phyloP scores from a whole-genome alignment of 2,888 invertebrate genomes.

The Apotomis capreana region DNA sequence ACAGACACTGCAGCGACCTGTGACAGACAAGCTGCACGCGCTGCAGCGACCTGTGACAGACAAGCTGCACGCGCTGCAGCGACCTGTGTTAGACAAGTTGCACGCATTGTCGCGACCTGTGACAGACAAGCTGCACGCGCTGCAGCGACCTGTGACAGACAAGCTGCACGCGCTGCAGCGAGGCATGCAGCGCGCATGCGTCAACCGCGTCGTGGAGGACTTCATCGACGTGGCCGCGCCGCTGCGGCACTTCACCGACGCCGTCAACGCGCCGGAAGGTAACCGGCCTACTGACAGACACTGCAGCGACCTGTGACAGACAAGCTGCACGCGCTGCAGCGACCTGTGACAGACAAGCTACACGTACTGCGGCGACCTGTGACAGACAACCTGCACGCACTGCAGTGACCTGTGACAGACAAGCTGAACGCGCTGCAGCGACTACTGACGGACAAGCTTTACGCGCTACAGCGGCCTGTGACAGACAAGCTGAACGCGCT shows the following conservation, averaged over 20 bases:
- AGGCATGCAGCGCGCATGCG: no score
- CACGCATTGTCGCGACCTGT: conserved; percentile 90
- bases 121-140: conserved; percentile 92
- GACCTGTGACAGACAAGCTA: no score
- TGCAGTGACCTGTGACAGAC: conserved; percentile 84
- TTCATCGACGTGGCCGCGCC: no score
- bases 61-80: conserved; percentile 89
- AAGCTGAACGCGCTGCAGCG: conserved; percentile 93
- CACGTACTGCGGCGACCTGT: conserved; percentile 59
- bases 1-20: conserved; percentile 97
- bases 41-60: conserved; percentile 74
- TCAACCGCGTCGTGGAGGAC: no score
- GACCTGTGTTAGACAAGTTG: conserved; percentile 92
- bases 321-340: conserved; percentile 81
- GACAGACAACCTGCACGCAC: conserved; percentile 91
- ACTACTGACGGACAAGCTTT: no score
- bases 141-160: conserved; percentile 97
- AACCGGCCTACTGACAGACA: no score
- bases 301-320: conserved; percentile 97
- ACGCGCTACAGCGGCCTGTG: conserved; percentile 59
- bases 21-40: conserved; percentile 95
- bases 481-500: conserved; percentile 96
- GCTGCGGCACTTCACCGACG: no score
- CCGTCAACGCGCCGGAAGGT: no score
- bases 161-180: conserved; percentile 81